Percentiles rank a stretch among this genome's conserved stretches.
These are phyloP conservation scores for Prinia subflava DNA, from an alignment of 2,113 vertebrate species.

Conservation along the genomic window DNA sequence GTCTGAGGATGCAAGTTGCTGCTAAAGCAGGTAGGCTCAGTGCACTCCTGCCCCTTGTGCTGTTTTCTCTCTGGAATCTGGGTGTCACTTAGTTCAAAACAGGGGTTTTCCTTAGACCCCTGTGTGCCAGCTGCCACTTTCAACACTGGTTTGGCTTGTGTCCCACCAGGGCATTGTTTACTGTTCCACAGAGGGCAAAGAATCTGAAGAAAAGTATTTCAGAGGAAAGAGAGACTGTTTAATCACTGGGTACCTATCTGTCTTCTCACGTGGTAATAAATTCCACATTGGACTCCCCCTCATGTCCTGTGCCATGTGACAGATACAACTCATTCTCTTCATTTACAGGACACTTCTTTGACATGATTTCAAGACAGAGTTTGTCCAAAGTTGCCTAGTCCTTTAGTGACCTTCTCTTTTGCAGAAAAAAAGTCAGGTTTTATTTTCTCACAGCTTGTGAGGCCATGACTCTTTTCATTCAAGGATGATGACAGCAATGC, in stretches of 20 bases:
- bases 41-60: background rate
- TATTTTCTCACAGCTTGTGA: background rate
- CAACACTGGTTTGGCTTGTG: background rate
- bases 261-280: background rate
- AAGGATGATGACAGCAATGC: background rate
- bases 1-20: background rate
- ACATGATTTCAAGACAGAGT: background rate
- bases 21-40: background rate
- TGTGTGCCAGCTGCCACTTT: background rate
- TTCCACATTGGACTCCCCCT: background rate
- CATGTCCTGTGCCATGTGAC: background rate
- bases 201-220: background rate
- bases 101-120: background rate
- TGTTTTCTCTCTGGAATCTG: background rate
- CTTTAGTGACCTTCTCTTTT: background rate
- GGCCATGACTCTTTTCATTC: background rate
- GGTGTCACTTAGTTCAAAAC: background rate
- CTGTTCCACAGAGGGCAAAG: background rate
- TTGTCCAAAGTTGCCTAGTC: background rate
- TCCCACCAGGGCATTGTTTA: background rate
- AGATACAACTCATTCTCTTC: background rate
- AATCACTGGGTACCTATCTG: background rate
- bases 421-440: background rate
- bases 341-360: background rate
- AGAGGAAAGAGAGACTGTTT: background rate